These are phyloP conservation scores for Manacus vitellinus DNA, from an alignment of 2,113 vertebrate genomes.

Conservation along the genomic window DNA sequence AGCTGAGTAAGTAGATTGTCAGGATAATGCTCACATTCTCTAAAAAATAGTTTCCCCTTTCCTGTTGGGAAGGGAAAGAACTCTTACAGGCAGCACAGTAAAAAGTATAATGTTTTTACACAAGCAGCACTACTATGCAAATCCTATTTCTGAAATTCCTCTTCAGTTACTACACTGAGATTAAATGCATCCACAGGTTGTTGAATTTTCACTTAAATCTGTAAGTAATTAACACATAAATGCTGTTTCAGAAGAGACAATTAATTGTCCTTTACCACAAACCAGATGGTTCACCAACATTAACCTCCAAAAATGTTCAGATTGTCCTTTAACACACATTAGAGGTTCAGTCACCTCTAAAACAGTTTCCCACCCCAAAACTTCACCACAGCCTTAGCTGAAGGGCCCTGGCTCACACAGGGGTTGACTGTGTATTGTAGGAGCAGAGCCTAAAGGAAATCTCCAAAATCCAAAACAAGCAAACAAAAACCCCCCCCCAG, in stretches of 20 bases:
- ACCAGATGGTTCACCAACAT: background rate
- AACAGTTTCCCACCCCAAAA: background rate
- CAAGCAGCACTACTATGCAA: background rate
- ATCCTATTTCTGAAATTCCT: background rate
- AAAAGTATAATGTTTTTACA: background rate
- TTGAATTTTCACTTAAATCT: background rate
- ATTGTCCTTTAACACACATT: background rate
- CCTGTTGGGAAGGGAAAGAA: background rate
- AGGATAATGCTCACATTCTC: accelerated
- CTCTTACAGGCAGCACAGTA: background rate
- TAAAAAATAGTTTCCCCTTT: background rate
- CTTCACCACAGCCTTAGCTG: background rate
- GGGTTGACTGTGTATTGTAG: no score
- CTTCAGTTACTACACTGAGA: background rate
- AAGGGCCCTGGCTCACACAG: background rate
- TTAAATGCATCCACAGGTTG: background rate
- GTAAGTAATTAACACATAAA: background rate
- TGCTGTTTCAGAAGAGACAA: background rate
- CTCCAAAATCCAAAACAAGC: background rate
- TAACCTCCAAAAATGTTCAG: background rate
- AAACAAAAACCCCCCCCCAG: accelerated
- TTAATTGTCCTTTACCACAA: background rate
- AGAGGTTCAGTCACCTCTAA: background rate
- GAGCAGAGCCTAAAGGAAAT: background rate
- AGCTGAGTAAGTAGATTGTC: background rate